Evolutionary conservation across 2,888 invertebrate genomes (phyloP), one percentile per base, ranked within the genome.

Genomic region (Tetranychus truncatus): DNA sequence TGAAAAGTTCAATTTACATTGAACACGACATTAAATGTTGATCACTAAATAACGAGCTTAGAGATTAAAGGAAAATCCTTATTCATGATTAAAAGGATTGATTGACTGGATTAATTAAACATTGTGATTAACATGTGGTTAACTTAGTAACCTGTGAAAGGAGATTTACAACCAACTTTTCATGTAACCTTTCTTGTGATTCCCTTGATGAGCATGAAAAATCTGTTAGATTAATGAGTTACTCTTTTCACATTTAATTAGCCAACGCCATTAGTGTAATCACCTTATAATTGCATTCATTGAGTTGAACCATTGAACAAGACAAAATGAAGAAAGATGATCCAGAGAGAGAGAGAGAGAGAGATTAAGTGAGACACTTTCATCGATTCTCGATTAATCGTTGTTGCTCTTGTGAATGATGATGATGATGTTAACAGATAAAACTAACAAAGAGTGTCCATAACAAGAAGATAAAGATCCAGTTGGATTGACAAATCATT

Each of bases 381-480:
- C 55, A 55, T 55, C 55, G 55, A 55, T 55, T 55, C 55, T 55
- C 55, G 55, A 55, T 55, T 55, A 55, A 55, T 55, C 55, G 55
- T 55, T 55, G 9, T 15, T 55, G 11, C 15, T 55, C 9, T 55
- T 15, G 55, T 34, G 34, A 34, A 34, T 34, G 34, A 34, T 34
- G 34, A 34, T 34, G 34, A 34, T 34, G 34, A 34, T 34, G 34
- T 34, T 34, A 34, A 34, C 34, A 34, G 34, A 34, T 34, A 34
- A 34, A 34, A 34, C 34, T 34, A 34, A 34, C 34, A 34, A 34
- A 34, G 34, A 55, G 55, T 55, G 55, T 55, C 55, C 55, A 55
- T 55, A 55, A 55, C 55, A 55, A 15, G 55, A 55, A 15, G 55
- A 55, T 55, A 55, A 55, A 15, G 55, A 15, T 55, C 55, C 15